Conservation (phyloP, 2,888 invertebrate genomes). For the Netelia virgata region DNA sequence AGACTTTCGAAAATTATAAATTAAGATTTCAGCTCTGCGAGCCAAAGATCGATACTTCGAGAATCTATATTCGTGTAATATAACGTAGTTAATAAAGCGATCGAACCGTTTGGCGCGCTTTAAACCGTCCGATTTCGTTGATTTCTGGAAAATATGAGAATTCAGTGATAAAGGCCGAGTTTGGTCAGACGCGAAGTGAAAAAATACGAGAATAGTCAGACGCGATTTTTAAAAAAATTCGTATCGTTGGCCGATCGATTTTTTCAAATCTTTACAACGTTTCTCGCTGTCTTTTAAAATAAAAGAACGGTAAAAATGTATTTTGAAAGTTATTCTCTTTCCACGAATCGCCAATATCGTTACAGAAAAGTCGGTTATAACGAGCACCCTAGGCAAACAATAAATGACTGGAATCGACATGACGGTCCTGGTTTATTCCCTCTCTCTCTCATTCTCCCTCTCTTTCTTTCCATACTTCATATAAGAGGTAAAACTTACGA, state of each 20-base stretch:
- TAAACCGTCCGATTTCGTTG: too few relatives aligned
- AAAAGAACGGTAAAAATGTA: too few relatives aligned
- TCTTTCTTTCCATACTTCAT: neutral
- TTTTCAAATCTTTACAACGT: too few relatives aligned
- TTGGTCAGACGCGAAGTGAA: conserved; percentile 3
- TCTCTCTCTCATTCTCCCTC: neutral
- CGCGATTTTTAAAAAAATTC: neutral
- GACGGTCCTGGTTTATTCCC: neutral
- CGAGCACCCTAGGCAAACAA: conserved; percentile 6
- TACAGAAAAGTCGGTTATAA: conserved; percentile 1
- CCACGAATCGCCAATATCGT: neutral
- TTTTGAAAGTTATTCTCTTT: neutral
- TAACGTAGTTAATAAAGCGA: too few relatives aligned
- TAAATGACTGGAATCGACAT: conserved; percentile 5
- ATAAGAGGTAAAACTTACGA: too few relatives aligned
- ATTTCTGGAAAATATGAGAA: neutral
- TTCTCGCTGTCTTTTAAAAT: too few relatives aligned
- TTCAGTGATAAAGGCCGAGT: neutral
- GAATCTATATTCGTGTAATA: too few relatives aligned
- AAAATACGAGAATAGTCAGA: neutral
- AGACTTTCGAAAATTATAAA: neutral
- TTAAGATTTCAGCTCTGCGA: neutral
- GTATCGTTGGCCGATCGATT: neutral
- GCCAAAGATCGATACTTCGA: neutral
- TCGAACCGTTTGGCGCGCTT: too few relatives aligned